phyloP scores from a whole-genome alignment of 2,113 vertebrate genomes.

The Mobula hypostoma region DNA sequence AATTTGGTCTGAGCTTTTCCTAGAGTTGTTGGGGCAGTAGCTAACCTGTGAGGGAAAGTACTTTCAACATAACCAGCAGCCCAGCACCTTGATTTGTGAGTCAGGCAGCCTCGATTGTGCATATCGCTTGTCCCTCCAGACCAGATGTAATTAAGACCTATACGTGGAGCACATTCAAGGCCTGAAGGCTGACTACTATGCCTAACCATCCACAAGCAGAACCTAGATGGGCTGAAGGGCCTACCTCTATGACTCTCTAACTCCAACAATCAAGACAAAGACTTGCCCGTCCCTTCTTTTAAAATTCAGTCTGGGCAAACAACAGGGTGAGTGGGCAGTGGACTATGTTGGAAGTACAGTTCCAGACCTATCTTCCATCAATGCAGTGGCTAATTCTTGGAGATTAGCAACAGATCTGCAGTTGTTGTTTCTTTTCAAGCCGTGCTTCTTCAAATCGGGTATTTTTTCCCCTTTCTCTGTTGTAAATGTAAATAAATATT shows the following conservation, averaged over 20 bases:
- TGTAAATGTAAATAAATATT: constrained; percentile 37
- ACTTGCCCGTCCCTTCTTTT: neutral
- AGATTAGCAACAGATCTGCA: neutral
- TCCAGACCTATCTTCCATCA: neutral
- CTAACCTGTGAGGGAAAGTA: neutral
- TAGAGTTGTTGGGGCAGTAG: neutral
- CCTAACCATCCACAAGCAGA: neutral
- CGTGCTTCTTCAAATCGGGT: constrained; percentile 30
- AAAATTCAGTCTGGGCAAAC: neutral
- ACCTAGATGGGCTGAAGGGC: too few species aligned
- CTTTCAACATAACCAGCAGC: neutral
- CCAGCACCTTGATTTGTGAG: too few species aligned
- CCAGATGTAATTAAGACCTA: neutral
- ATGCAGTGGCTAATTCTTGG: constrained; percentile 7
- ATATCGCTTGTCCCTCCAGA: neutral
- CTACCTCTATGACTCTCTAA: too few species aligned
- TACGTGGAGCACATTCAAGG: neutral
- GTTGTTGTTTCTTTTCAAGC: constrained; percentile 23
- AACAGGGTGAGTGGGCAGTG: neutral
- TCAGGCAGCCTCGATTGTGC: neutral
- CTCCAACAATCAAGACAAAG: neutral
- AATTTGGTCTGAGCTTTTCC: constrained; percentile 11
- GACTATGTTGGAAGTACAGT: constrained; percentile 26
- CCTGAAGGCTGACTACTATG: neutral
- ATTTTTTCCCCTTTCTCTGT: constrained; percentile 31